Evolutionary conservation across 2,888 invertebrate species (phyloP).

Genomic region (Mechanitis mazaeus): DNA sequence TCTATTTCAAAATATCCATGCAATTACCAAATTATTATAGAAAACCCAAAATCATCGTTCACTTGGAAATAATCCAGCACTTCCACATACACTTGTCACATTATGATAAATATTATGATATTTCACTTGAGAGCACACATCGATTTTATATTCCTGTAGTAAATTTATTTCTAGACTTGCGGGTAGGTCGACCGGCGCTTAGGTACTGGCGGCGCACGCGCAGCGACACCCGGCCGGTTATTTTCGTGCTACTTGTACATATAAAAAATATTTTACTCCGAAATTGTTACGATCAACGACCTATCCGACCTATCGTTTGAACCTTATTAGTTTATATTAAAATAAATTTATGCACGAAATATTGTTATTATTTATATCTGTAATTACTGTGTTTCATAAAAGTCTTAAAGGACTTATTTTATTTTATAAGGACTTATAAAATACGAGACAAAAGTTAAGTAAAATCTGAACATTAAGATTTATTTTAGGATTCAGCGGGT

Average conservation of each 20-base stretch:
- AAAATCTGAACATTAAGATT: conserved; percentile 16
- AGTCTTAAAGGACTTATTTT: no score
- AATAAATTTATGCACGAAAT: no score
- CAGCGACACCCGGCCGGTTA: conserved; percentile 69
- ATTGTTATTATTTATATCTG: no score
- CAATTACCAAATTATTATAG: no score
- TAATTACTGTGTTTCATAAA: no score
- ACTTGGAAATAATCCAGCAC: conserved; percentile 59
- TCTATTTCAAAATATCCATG: no score
- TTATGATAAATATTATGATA: conserved; percentile 33
- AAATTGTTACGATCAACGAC: conserved; percentile 76
- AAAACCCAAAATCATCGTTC: conserved; percentile 39
- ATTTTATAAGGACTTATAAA: no score
- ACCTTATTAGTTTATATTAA: no score
- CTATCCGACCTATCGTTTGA: conserved; percentile 39
- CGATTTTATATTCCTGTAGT: conserved; percentile 14
- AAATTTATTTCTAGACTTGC: conserved; percentile 25
- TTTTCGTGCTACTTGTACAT: conserved; percentile 70
- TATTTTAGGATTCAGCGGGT: conserved; percentile 33
- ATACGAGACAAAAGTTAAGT: conserved; percentile 1
- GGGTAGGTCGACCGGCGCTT: conserved; percentile 36
- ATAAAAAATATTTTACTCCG: conserved; percentile 70
- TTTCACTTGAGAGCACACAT: conserved; percentile 32
- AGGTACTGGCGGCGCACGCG: conserved; percentile 41
- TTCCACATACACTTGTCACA: conserved; percentile 39